Conservation (phyloP, 2,797 vertebrate species). For the Darevskia mixta region DNA sequence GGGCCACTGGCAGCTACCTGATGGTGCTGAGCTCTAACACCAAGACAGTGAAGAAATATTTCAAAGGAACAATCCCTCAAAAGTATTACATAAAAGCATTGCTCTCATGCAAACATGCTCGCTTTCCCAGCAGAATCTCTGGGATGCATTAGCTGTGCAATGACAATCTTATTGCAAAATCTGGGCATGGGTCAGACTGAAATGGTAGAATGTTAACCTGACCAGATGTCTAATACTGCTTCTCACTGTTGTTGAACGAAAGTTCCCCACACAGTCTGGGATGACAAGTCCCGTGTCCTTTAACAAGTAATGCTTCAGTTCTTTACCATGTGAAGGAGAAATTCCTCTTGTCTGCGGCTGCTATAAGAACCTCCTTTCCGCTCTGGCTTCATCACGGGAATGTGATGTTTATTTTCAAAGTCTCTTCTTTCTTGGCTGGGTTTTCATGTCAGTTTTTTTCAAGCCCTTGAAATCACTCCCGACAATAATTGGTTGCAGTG, state of each 20-base stretch:
- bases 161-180: not conserved
- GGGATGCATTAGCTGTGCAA: not conserved
- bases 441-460: not conserved
- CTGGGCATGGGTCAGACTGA: not conserved
- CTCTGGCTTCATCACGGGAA: not conserved
- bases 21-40: not conserved
- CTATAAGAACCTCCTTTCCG: not conserved
- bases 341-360: not conserved
- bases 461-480: not conserved
- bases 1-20: not conserved
- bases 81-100: no score
- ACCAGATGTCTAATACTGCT: not conserved
- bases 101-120: no score
- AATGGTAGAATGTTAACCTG: not conserved
- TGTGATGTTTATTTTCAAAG: constrained; percentile 8
- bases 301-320: not conserved
- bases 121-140: not conserved
- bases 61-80: not conserved
- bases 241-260: not conserved
- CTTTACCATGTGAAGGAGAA: not conserved
- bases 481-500: not conserved
- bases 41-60: not conserved
- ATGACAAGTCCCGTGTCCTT: no score
- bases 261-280: not conserved
- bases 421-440: not conserved